Evolutionary conservation across 2,113 vertebrate genomes (phyloP).

Genomic region (Lepus europaeus): DNA sequence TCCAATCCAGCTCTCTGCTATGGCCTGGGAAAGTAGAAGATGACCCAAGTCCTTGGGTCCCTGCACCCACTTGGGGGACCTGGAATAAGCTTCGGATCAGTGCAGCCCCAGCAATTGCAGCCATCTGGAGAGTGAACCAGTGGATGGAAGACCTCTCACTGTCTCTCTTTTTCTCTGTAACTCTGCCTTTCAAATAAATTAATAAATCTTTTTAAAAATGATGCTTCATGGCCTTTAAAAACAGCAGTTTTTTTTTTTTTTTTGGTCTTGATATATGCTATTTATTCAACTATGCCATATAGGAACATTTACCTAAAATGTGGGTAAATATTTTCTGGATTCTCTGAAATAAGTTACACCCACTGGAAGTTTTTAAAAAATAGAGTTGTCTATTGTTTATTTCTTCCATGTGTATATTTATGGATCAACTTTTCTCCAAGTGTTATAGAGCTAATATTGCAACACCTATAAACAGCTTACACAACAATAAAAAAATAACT

Average conservation of each 20-base stretch:
- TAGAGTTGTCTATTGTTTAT: not conserved
- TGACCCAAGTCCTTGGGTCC: too few species aligned
- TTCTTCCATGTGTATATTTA: slow-evolving; percentile 40
- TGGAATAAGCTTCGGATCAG: too few species aligned
- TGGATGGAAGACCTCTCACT: too few species aligned
- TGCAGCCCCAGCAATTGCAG: too few species aligned
- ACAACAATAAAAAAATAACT: slow-evolving; percentile 23
- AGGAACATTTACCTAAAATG: not conserved
- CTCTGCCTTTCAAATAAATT: too few species aligned
- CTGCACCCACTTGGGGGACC: too few species aligned
- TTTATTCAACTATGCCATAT: not conserved
- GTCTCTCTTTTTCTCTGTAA: too few species aligned
- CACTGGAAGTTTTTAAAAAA: not conserved
- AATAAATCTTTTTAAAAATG: not conserved
- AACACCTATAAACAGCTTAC: slow-evolving; percentile 14
- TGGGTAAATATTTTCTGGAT: slow-evolving; percentile 1
- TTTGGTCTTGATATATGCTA: too few species aligned
- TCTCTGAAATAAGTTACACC: not conserved
- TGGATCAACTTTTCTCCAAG: slow-evolving; percentile 38
- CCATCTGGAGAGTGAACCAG: too few species aligned
- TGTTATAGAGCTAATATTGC: not conserved
- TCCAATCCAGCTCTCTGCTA: too few species aligned
- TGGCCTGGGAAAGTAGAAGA: too few species aligned
- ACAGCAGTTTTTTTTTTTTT: not conserved
- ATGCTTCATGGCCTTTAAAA: not conserved